Base-by-base conservation (phyloP, 1,140 invertebrate genomes). In the Drosophila paulistorum region DNA sequence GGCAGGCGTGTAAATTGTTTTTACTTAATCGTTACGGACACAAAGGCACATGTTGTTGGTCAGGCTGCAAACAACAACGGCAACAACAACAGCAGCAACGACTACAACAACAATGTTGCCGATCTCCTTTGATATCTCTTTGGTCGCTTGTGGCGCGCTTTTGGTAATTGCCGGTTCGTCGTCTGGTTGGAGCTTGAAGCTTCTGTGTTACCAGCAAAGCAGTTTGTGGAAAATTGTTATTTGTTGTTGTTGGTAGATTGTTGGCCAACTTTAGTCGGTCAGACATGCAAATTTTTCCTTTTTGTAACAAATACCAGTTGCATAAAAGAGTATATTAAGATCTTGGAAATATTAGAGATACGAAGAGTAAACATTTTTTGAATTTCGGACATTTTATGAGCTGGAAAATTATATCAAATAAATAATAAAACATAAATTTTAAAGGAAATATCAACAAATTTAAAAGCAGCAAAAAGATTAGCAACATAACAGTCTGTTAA, bases 1-100 rank as follows among this genome's bases (percentile, higher is more conserved):
- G 85, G 86, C 86, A 90, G 86, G 86, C 85, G 85, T 90, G 86
- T 90, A 90, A 90, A 90, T 90, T 90, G 85, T 90, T 90, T 90
- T 90, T 90, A 90, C 86, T 90, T 90, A 90, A 90, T 90, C 86
- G 86, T 74, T 86, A 87, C 81, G 71, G 86, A 90, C 85, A 85
- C 81, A 86, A 86, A 90, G 81, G 76, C 81, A 86, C 81, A 85
- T 89, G 85, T 84, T 84, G 74, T 90, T 75, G 81, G 71, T 68
- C 66, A 48, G 62, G 60, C 51, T 30, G 66, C 35, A 14, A 51
- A 62, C 57, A 73, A 13, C 54, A 26, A 14, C 71, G 42, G 20
- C 37, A 57, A 65, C 51, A 65, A 11, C 37, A 4, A 9, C 17
- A n/a, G n/a, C 57, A 73, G 20, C 37, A 57, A 65, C 51, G 59